Conservation (phyloP, 2,888 invertebrate species). For the Podabrus alpinus region DNA sequence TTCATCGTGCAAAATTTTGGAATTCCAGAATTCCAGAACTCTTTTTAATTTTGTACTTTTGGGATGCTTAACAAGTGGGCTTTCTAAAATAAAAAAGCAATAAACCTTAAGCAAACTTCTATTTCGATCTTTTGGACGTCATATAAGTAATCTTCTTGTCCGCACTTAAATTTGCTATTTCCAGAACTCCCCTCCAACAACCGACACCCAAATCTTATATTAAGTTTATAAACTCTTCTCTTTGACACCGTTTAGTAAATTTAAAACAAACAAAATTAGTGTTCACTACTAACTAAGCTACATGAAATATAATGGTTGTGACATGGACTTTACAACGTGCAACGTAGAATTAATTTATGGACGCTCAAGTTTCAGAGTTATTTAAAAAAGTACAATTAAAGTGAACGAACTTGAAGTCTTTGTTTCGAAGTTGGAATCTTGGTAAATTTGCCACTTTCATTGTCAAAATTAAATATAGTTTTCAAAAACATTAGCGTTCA, state of each 20-base stretch:
- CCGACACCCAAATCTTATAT: slow-evolving; percentile 16
- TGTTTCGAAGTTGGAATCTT: not conserved
- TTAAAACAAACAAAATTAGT: not conserved
- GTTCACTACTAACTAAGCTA: not conserved
- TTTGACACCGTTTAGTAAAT: slow-evolving; percentile 17
- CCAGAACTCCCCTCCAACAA: slow-evolving; percentile 23
- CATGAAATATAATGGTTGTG: not conserved
- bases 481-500: slow-evolving; percentile 30
- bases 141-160: slow-evolving; percentile 16
- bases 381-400: not conserved
- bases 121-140: slow-evolving; percentile 23
- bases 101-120: slow-evolving; percentile 6
- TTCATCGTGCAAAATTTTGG: not conserved
- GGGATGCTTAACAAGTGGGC: not conserved
- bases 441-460: slow-evolving; percentile 3
- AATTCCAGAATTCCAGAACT: no score
- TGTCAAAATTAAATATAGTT: slow-evolving; percentile 28
- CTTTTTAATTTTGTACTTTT: not conserved
- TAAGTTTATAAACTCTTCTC: slow-evolving; percentile 17
- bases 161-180: slow-evolving; percentile 22
- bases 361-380: not conserved
- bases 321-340: not conserved
- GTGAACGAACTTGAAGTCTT: not conserved
- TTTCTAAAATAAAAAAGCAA: not conserved
- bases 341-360: not conserved